These are phyloP conservation scores for Potamilus streckersoni DNA, from an alignment of 1,140 invertebrate genomes.

Conservation along the genomic window DNA sequence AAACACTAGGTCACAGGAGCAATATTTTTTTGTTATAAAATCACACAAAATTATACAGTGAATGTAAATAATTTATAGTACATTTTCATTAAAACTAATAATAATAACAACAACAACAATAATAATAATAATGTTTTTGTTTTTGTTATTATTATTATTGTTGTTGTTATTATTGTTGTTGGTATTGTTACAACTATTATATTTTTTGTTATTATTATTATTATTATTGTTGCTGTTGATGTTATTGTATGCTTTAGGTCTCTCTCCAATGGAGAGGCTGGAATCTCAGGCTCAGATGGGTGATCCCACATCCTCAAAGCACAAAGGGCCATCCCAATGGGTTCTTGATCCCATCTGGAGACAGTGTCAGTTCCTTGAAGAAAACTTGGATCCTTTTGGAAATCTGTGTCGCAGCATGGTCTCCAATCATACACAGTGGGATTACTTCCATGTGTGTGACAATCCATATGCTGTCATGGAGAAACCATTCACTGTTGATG, in stretches of 20 bases:
- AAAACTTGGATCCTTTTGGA: slow-evolving; percentile 46
- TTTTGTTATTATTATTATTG: too few relatives aligned
- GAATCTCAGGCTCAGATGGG: slow-evolving; percentile 47
- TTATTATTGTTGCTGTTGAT: slow-evolving; percentile 2
- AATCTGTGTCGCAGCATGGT: slow-evolving; percentile 57
- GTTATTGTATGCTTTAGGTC: slow-evolving; percentile 32
- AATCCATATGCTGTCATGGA: slow-evolving; percentile 54
- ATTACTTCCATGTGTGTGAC: slow-evolving; percentile 40
- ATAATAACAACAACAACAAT: too few relatives aligned
- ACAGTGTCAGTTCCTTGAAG: slow-evolving; percentile 61
- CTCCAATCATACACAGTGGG: slow-evolving; percentile 57
- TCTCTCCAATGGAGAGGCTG: slow-evolving; percentile 56
- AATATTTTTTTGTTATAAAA: too few relatives aligned
- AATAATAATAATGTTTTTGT: too few relatives aligned
- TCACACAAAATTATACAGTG: too few relatives aligned
- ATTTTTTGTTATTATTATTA: not conserved
- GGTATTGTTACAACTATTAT: not conserved
- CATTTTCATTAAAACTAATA: too few relatives aligned
- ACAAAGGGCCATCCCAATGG: slow-evolving; percentile 49
- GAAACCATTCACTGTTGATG: slow-evolving; percentile 19
- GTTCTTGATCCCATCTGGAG: slow-evolving; percentile 56
- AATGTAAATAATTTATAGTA: too few relatives aligned
- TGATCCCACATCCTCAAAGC: slow-evolving; percentile 36
- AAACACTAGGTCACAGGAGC: too few relatives aligned
- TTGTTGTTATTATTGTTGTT: not conserved